These are phyloP conservation scores for Meghimatium bilineatum DNA, from an alignment of 2,888 invertebrate species.

Conservation along the genomic window DNA sequence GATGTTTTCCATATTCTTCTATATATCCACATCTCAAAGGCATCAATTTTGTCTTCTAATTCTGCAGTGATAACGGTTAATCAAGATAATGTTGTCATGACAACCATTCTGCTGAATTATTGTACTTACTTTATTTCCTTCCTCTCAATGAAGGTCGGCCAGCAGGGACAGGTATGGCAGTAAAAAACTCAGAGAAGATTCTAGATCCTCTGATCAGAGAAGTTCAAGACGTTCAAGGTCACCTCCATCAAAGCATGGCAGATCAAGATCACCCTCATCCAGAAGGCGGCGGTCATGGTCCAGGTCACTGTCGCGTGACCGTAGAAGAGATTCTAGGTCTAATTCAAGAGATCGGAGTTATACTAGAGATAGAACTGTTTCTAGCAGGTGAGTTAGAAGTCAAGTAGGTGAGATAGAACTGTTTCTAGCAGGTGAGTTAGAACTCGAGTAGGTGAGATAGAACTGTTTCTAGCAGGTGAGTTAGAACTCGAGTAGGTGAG, in stretches of 20 bases:
- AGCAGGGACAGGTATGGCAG: slow-evolving; percentile 19
- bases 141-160: neutral
- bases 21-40: too few species aligned
- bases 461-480: neutral
- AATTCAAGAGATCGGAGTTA: slow-evolving; percentile 35
- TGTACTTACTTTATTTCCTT: neutral
- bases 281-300: slow-evolving; percentile 51
- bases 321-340: slow-evolving; percentile 45
- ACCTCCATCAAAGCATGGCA: slow-evolving; percentile 33
- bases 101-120: neutral
- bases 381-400: neutral
- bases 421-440: neutral
- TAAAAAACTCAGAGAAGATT: neutral
- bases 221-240: slow-evolving; percentile 50
- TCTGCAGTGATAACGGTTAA: too few species aligned
- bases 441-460: slow-evolving; percentile 3
- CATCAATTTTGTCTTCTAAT: too few species aligned
- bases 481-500: too few species aligned
- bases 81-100: neutral
- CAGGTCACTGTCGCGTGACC: slow-evolving; percentile 53
- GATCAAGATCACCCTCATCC: slow-evolving; percentile 38
- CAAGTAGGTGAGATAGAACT: neutral
- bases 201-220: slow-evolving; percentile 28
- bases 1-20: too few species aligned
- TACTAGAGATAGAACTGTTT: neutral